Evolutionary conservation across 1,140 invertebrate species (phyloP), one percentile per base, ranked within the genome.

Genomic region (Drosophila subobscura): DNA sequence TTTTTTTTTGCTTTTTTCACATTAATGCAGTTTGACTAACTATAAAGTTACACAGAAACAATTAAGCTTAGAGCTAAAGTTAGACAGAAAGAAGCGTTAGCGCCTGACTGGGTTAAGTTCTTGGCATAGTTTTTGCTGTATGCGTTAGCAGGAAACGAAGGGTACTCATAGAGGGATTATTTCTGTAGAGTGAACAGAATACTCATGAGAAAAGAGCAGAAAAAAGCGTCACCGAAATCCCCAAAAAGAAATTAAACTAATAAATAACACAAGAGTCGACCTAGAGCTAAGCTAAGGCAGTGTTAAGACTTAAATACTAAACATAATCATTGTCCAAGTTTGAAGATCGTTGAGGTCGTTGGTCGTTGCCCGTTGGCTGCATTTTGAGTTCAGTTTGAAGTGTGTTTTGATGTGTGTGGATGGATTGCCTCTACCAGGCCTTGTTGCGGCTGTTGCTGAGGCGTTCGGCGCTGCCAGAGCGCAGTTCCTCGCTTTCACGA

Each of bases 301-400:
- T 37, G 33, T 3, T 37, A 37, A 37, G 10, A 10, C 33, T 37
- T 37, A 37, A 37, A 12, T 12, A 12, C 33, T 37, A 56, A 42
- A 70, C 64, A 66, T 83, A 78, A 78, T 83, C 79, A 54, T 72
- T 53, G 40, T 78, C 79, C 77, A 41, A 37, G 37, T 55, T 77
- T 66, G 76, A 49, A 72, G 52, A 60, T 68, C 44, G 60, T 74
- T 70, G 65, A 55, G 59, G 67, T 71, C 66, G 27, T 52, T 70
- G 51, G 33, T 37, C 33, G 33, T 37, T 12, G 33, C 33, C 33
- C 46, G 40, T 76, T 81, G 60, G 76, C 56, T 67, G 61, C 73
- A 60, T 45, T 29, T 79, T 85, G 77, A 86, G 81, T 77, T 85
- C 74, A 83, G 58, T 64, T 59, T 77, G 64, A 79, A 84, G 50